Evolutionary conservation across 2,888 invertebrate species (phyloP), one percentile per base, ranked within the genome.

Genomic region (Epinotia bilunana): DNA sequence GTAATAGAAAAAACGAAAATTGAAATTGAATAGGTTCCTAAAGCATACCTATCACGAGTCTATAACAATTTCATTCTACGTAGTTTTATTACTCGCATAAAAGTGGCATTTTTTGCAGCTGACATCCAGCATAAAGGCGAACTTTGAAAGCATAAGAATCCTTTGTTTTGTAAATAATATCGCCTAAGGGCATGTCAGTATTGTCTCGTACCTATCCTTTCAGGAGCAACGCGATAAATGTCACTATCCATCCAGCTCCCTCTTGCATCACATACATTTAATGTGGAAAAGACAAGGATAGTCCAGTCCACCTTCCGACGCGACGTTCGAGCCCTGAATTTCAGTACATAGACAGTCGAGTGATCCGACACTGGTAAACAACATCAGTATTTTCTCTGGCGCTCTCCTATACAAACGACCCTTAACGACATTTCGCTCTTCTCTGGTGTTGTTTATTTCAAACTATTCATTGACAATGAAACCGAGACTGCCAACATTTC

Each of bases 401-500:
- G 77, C 82, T 76, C 83, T 68, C 74, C 79, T 72, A 80, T 78
- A 65, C 80, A 78, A 80, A 84, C 83, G 61, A 62, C 64, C 53
- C 67, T 55, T 60, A 73, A 20, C 53, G 67, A 67, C 67, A 67
- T 67, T 18, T 12, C 53, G 49, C 28, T 43, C 33, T 53, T 23
- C 53, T 18, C 28, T 13, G 5, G 43, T 28, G 18, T 16, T 46
- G 18, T 58, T 18, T 43, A 28, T 55, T 18, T n/a, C 13, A 33
- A 67, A 33, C 49, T 39, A 62, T 20, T 23, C 18, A 1, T 28
- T 46, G 11, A 77, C 20, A 11, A 84, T 86, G 84, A 80, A 75
- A 39, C 82, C 81, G 0, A 83, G 58, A 65, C 81, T 65, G 81
- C 80, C 73, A 85, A 82, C 73, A 18, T 78, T 76, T 0, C 89